phyloP scores from a whole-genome alignment of 2,797 vertebrate species.

The Cyprinodon diabolis region DNA sequence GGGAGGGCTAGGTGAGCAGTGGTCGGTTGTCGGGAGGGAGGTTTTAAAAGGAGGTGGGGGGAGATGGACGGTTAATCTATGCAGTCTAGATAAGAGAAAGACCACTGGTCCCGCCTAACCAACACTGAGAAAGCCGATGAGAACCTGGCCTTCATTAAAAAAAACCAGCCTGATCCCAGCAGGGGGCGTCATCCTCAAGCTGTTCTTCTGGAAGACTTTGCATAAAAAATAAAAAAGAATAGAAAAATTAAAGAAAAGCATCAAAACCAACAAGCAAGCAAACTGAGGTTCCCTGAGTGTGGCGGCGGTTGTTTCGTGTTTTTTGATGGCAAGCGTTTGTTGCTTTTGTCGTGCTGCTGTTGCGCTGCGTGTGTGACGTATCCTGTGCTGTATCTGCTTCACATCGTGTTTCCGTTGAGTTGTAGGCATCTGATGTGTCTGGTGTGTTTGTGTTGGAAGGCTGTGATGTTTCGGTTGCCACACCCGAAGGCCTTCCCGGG shows the following conservation, averaged over 20 bases:
- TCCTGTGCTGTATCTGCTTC: conserved; percentile 56
- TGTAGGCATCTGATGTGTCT: conserved; percentile 30
- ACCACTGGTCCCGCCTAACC: conserved; percentile 51
- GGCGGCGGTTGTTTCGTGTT: conserved; percentile 37
- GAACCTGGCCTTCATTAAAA: conserved; percentile 8
- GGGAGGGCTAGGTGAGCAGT: conserved; percentile 53
- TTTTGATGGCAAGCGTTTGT: conserved; percentile 52
- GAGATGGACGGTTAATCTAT: conserved; percentile 74
- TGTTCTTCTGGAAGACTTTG: conserved; percentile 35
- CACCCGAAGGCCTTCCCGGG: background rate
- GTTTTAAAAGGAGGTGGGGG: conserved; percentile 39
- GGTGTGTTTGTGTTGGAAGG: conserved; percentile 21
- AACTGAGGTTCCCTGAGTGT: conserved; percentile 44
- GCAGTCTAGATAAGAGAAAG: conserved; percentile 74
- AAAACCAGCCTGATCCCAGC: background rate
- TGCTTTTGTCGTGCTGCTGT: conserved; percentile 68
- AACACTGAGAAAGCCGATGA: conserved; percentile 46
- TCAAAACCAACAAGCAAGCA: background rate
- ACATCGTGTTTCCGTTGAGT: conserved; percentile 42
- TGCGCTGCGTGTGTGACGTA: conserved; percentile 60
- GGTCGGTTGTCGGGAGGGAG: conserved; percentile 22
- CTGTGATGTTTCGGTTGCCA: conserved; percentile 14
- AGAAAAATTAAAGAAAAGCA: background rate
- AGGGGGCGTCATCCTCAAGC: conserved; percentile 16
- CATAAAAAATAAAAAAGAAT: conserved; percentile 51